Percentiles rank a stretch among this genome's conserved stretches.
Conservation (phyloP, 35 echinoderm and acorn worm species). For the Hemicentrotus pulcherrimus region DNA sequence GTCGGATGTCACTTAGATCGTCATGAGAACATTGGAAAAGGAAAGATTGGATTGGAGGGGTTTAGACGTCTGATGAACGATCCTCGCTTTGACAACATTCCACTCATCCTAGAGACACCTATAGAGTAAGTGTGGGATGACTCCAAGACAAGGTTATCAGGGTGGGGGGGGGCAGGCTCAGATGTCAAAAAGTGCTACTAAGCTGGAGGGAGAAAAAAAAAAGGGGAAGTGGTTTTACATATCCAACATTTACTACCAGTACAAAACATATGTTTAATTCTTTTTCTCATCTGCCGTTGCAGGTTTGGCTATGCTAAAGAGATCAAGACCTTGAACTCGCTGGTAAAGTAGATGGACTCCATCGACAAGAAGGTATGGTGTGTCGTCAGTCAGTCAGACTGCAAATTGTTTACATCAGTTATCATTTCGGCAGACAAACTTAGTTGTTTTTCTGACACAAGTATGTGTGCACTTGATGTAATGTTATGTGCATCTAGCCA, state of each 20-base stretch:
- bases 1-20: slow-evolving; percentile 86
- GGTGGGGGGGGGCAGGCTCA: too few species aligned
- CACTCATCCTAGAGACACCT: slow-evolving; percentile 86
- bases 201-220: too few species aligned
- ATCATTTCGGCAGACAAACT: too few species aligned
- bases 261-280: neutral
- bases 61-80: slow-evolving; percentile 88
- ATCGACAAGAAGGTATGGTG: neutral
- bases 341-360: slow-evolving; percentile 38
- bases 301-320: slow-evolving; percentile 69
- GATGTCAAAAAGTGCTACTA: too few species aligned
- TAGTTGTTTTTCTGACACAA: too few species aligned
- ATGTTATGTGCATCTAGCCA: too few species aligned
- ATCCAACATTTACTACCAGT: too few species aligned
- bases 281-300: neutral
- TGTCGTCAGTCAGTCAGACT: too few species aligned
- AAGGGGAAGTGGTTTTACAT: too few species aligned
- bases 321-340: slow-evolving; percentile 69
- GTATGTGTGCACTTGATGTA: too few species aligned
- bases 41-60: slow-evolving; percentile 77
- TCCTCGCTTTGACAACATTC: slow-evolving; percentile 80
- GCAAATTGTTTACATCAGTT: too few species aligned
- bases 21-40: slow-evolving; percentile 94
- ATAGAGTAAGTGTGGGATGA: slow-evolving; percentile 61
- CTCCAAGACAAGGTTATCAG: too few species aligned